A percentile compares a stretch with the other conserved stretches of the same genome.
These are phyloP conservation scores for Drosophila yakuba DNA, from an alignment of 1,140 invertebrate genomes.

Conservation along the genomic window DNA sequence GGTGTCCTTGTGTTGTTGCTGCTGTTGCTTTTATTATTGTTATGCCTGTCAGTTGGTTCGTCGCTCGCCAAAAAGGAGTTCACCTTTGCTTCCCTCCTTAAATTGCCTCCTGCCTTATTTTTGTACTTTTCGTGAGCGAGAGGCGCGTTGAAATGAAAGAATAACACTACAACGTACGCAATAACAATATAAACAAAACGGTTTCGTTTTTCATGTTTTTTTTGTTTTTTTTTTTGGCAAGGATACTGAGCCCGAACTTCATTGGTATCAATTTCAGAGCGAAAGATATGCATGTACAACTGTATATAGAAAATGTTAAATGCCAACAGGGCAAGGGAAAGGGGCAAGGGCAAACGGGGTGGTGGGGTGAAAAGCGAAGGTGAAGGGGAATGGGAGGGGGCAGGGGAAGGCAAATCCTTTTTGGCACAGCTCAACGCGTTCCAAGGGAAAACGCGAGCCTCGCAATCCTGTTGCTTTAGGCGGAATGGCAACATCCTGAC, in stretches of 20 bases:
- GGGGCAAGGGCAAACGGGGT: too few species aligned
- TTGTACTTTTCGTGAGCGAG: conserved; percentile 13
- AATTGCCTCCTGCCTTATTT: conserved; percentile 11
- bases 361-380: too few species aligned
- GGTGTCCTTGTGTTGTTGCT: conserved; percentile 9
- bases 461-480: conserved; percentile 74
- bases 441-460: conserved; percentile 34
- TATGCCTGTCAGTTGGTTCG: conserved; percentile 47
- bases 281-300: not conserved
- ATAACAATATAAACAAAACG: conserved; percentile 51
- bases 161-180: conserved; percentile 65
- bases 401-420: conserved; percentile 58
- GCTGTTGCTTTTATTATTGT: conserved; percentile 36
- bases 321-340: conserved; percentile 4
- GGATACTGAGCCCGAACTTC: conserved; percentile 15
- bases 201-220: conserved; percentile 7
- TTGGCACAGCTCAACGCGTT: conserved; percentile 75
- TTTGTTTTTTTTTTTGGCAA: not conserved
- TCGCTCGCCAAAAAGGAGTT: conserved; percentile 49
- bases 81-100: conserved; percentile 28
- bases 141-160: conserved; percentile 75
- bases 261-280: conserved; percentile 48
- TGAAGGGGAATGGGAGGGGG: not conserved
- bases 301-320: conserved; percentile 28
- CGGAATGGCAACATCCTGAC: conserved; percentile 31